Evolutionary conservation across 2,113 vertebrate genomes (phyloP).

Genomic region (Grallaria varia): DNA sequence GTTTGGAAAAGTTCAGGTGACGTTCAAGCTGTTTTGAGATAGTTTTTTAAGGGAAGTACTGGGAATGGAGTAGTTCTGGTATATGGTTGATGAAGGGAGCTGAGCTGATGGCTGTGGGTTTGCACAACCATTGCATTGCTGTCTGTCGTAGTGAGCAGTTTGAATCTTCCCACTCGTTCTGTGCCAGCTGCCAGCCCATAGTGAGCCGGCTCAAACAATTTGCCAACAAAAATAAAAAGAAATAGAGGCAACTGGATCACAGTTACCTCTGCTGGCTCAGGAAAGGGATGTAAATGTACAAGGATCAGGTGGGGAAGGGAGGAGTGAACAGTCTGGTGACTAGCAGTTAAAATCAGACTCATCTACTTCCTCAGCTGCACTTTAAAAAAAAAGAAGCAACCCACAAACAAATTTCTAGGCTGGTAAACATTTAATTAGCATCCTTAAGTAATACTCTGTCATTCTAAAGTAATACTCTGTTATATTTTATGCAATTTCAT

Average conservation of each 20-base stretch:
- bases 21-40: not conserved
- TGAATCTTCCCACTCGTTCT: not conserved
- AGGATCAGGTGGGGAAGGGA: not conserved
- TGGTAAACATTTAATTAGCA: not conserved
- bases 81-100: not conserved
- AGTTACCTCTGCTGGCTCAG: not conserved
- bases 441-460: not conserved
- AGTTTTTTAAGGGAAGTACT: not conserved
- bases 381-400: not conserved
- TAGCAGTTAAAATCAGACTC: not conserved
- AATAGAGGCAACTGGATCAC: not conserved
- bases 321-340: not conserved
- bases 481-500: not conserved
- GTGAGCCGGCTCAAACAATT: not conserved
- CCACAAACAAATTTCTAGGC: not conserved
- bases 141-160: not conserved
- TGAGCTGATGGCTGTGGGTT: not conserved
- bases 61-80: not conserved
- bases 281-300: conserved; percentile 15
- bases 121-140: not conserved
- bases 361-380: not conserved
- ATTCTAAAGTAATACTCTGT: not conserved
- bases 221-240: not conserved
- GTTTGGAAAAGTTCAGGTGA: not conserved
- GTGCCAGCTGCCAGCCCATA: not conserved